A percentile compares a stretch with the other conserved stretches of the same genome.
These are phyloP conservation scores for Synaphobranchus kaupii DNA, from an alignment of 2,797 vertebrate genomes.

Conservation along the genomic window DNA sequence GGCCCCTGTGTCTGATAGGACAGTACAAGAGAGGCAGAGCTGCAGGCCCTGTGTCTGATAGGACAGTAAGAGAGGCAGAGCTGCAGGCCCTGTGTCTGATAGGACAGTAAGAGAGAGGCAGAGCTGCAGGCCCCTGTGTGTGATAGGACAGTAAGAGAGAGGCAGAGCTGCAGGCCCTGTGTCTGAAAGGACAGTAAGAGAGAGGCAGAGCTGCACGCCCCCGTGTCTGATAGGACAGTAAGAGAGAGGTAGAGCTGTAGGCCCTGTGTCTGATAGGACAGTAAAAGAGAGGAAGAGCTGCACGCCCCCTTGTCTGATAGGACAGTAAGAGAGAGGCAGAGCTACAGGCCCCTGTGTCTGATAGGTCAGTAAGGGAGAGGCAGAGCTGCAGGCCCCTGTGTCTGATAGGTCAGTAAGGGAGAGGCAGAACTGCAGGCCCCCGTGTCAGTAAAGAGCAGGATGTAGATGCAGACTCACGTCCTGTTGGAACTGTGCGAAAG, in stretches of 20 bases:
- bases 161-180: too few species aligned
- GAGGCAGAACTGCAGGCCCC: neutral
- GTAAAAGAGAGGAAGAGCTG: too few species aligned
- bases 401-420: neutral
- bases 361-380: neutral
- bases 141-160: too few species aligned
- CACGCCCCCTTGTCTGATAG: neutral
- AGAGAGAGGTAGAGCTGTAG: neutral
- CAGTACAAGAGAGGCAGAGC: too few species aligned
- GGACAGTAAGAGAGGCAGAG: too few species aligned
- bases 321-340: neutral
- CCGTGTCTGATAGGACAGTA: neutral
- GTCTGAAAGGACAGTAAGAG: too few species aligned
- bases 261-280: too few species aligned
- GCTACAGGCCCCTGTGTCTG: neutral
- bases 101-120: too few species aligned
- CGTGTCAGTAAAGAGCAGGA: neutral
- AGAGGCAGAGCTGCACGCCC: neutral
- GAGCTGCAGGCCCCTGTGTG: too few species aligned
- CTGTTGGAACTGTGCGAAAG: conserved; percentile 78
- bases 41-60: too few species aligned
- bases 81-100: too few species aligned
- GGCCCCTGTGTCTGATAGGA: too few species aligned
- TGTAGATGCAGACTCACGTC: conserved; percentile 68
- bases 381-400: neutral